A percentile compares a stretch with the other conserved stretches of the same genome.
These are phyloP conservation scores for Petrolisthes manimaculis DNA, from an alignment of 2,888 invertebrate genomes.

Conservation along the genomic window DNA sequence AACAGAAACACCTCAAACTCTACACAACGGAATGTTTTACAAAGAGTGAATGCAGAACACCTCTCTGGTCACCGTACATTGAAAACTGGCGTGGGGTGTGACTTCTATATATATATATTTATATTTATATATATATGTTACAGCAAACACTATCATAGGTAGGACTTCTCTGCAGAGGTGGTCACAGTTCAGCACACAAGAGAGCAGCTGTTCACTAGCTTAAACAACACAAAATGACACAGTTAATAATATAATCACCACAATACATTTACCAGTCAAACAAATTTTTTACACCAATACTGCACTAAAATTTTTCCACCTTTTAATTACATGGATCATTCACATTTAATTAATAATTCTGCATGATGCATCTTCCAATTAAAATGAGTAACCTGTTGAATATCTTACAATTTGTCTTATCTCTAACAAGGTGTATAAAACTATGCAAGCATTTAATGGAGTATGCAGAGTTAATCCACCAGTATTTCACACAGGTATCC, in stretches of 20 bases:
- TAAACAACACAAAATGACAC: not conserved
- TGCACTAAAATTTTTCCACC: not conserved
- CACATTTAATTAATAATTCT: too few relatives aligned
- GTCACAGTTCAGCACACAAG: not conserved
- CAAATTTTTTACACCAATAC: not conserved
- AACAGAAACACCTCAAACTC: slow-evolving; percentile 47
- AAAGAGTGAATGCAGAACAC: slow-evolving; percentile 14
- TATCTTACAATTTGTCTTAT: not conserved
- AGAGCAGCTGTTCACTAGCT: not conserved
- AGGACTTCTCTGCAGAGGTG: slow-evolving; percentile 16
- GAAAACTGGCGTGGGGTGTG: slow-evolving; percentile 10
- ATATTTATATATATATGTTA: slow-evolving; percentile 7
- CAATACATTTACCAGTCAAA: not conserved
- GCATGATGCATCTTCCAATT: not conserved
- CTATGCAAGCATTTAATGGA: not conserved
- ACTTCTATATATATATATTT: slow-evolving; percentile 8
- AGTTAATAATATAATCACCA: too few relatives aligned
- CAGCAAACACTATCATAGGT: slow-evolving; percentile 15
- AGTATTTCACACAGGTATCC: too few relatives aligned
- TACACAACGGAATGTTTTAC: slow-evolving; percentile 52
- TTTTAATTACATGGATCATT: too few relatives aligned
- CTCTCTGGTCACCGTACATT: slow-evolving; percentile 13
- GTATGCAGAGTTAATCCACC: not conserved
- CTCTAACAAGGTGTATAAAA: slow-evolving; percentile 13
- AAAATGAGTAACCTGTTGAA: not conserved